phyloP scores from a whole-genome alignment of 2,888 invertebrate genomes.

The Caenorhabditis auriculariae region DNA sequence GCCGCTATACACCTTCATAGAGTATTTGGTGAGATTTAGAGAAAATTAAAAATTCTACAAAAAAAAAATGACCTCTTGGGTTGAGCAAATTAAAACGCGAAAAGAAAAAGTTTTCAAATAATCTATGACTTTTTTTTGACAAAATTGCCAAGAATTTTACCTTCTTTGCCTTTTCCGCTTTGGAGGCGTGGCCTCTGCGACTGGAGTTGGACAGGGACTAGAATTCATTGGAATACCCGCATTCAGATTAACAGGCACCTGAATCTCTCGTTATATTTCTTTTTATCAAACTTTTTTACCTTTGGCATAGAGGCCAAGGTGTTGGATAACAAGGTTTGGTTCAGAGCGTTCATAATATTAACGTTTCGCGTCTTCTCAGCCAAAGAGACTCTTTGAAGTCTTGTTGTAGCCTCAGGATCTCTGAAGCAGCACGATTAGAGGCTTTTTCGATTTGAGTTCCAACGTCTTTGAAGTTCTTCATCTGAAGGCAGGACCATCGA shows the following conservation, averaged over 20 bases:
- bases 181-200: slow-evolving; percentile 30
- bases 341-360: not conserved
- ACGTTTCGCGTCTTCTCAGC: slow-evolving; percentile 24
- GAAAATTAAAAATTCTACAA: not conserved
- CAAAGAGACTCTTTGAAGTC: slow-evolving; percentile 24
- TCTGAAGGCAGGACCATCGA: slow-evolving; percentile 5
- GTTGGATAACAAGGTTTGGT: not conserved
- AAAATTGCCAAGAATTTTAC: not conserved
- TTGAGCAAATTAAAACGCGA: not conserved
- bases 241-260: slow-evolving; percentile 17
- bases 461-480: slow-evolving; percentile 35
- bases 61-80: not conserved
- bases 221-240: slow-evolving; percentile 18
- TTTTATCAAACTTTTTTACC: not conserved
- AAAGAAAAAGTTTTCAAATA: not conserved
- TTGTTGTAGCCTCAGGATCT: slow-evolving; percentile 40
- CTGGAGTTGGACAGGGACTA: slow-evolving; percentile 17
- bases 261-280: not conserved
- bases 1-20: no score
- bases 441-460: slow-evolving; percentile 7
- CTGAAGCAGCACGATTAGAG: slow-evolving; percentile 15
- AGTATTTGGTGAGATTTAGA: no score
- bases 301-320: not conserved
- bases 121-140: not conserved
- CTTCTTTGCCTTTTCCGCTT: slow-evolving; percentile 53